These are phyloP conservation scores for Melipona quadrifasciata DNA, from an alignment of 1,140 invertebrate genomes.

Conservation along the genomic window DNA sequence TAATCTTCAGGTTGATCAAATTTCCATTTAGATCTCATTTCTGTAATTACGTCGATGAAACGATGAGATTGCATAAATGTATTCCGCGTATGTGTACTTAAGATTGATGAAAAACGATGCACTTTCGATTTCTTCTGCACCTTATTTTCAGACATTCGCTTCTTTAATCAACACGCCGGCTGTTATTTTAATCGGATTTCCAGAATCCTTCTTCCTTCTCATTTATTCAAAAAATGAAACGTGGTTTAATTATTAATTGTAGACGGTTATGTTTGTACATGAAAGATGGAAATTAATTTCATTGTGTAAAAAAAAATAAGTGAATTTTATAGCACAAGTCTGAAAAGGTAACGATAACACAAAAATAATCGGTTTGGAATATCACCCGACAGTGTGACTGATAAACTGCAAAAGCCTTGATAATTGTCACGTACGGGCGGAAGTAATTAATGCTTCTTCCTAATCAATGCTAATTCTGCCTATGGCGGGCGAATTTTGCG, in stretches of 20 bases:
- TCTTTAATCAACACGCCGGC: background rate
- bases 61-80: background rate
- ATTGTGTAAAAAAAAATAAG: background rate
- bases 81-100: background rate
- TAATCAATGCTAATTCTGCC: background rate
- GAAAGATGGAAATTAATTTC: background rate
- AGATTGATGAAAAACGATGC: constrained; percentile 5
- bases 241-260: background rate
- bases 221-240: background rate
- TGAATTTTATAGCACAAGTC: background rate
- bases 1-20: background rate
- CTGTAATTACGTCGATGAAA: background rate
- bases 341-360: background rate
- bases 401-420: background rate
- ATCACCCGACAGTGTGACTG: background rate
- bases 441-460: background rate
- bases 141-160: background rate
- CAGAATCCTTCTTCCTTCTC: background rate
- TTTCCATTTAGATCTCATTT: background rate
- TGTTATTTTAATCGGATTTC: background rate
- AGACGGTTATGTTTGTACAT: no score
- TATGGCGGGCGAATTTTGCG: background rate
- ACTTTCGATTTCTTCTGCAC: background rate
- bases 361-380: background rate
- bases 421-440: background rate